Percentiles rank a stretch among this genome's conserved stretches.
These are phyloP conservation scores for Urophycis tenuis DNA, from an alignment of 2,797 vertebrate species.

Conservation along the genomic window DNA sequence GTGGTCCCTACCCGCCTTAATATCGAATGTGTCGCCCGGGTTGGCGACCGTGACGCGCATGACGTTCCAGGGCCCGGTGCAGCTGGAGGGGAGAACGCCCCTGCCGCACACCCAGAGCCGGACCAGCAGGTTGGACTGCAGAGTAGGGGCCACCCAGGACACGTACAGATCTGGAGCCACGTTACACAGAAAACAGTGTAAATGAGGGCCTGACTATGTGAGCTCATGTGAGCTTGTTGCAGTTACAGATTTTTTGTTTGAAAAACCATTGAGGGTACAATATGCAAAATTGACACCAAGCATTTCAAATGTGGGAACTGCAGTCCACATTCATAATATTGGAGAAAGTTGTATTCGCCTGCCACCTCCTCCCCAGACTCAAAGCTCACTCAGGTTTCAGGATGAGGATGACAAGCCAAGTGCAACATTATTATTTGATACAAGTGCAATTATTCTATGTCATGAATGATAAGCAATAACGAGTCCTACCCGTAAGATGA, in stretches of 20 bases:
- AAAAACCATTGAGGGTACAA: neutral
- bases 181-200: neutral
- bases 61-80: constrained; percentile 61
- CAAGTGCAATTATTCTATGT: too few species aligned
- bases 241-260: neutral
- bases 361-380: too few species aligned
- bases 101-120: constrained; percentile 79
- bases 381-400: too few species aligned
- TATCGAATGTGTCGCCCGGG: constrained; percentile 55
- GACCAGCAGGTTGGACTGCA: constrained; percentile 77
- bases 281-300: too few species aligned
- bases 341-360: too few species aligned
- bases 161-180: constrained; percentile 77
- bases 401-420: too few species aligned
- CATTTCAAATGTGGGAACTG: too few species aligned
- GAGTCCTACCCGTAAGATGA: too few species aligned
- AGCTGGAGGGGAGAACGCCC: constrained; percentile 73
- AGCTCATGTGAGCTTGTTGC: neutral
- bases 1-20: constrained; percentile 73
- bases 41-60: constrained; percentile 65
- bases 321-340: too few species aligned
- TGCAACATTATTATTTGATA: too few species aligned
- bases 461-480: too few species aligned
- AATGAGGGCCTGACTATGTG: neutral
- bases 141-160: constrained; percentile 77